Base-by-base conservation (phyloP, 2,888 invertebrate genomes). In the Tyria jacobaeae region DNA sequence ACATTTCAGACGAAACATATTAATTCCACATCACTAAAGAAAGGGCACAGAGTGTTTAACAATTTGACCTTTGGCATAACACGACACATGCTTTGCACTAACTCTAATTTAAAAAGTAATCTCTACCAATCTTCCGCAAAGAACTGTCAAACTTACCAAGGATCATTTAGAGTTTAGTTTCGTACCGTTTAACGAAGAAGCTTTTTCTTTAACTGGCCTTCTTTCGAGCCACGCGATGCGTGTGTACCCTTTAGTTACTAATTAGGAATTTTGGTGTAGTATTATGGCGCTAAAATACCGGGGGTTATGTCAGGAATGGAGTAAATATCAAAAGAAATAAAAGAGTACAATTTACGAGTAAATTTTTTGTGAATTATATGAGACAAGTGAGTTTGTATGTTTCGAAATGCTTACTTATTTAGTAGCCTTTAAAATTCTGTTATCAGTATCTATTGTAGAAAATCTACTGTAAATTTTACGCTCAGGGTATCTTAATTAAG, bases 51-150 rank as follows among this genome's bases (percentile, higher is more conserved):
- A 80, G 79, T 69, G 77, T 72, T 78, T 73, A 80, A 75, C 69
- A 67, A 71, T 73, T 68, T 81, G 87, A 89, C 89, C 90, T 89
- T 87, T 89, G 89, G 81, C 89, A 85, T 89, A 78, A 86, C 89
- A 89, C 89, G 89, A 82, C 71, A 85, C 70, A 73, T 71, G 70
- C 78, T 76, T 79, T 71, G 73, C 68, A 55, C 66, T 31, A 67
- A 62, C 70, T 67, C 71, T 67, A 72, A 76, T 80, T 73, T 71
- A 83, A 86, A 79, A 67, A 41, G 52, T 35, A 77, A 71, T 75
- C 62, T 53, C 12, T 70, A 55, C 64, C 59, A 68, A 54, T 61
- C 27, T 57, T 58, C 62, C 39, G 41, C 66, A 65, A 60, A 39
- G 58, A 72, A 69, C 58, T 75, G 68, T 76, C 71, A 71, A 68